A percentile compares a stretch with the other conserved stretches of the same genome.
These are phyloP conservation scores for Haplochromis burtoni DNA, from an alignment of 2,113 vertebrate genomes.

Conservation along the genomic window DNA sequence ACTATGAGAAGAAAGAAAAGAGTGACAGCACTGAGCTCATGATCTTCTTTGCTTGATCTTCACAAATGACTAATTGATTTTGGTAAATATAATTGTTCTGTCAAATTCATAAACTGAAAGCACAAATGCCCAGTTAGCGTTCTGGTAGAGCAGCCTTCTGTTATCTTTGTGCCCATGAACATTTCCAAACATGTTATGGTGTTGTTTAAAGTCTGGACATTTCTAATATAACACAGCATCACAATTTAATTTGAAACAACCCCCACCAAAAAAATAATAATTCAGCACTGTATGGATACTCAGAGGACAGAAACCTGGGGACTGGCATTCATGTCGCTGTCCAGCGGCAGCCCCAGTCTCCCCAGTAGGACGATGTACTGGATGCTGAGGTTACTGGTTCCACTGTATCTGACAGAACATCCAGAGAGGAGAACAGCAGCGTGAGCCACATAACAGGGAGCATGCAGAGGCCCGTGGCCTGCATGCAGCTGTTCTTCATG, in stretches of 20 bases:
- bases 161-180: not conserved
- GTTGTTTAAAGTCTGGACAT: not conserved
- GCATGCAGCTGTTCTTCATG: not conserved
- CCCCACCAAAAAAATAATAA: not conserved
- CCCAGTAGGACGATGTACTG: not conserved
- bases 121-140: not conserved
- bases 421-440: not conserved
- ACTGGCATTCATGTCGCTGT: not conserved
- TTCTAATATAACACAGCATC: not conserved
- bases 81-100: not conserved
- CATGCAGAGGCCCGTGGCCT: fast-evolving
- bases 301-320: not conserved
- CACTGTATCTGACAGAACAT: not conserved
- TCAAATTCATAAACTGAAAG: not conserved
- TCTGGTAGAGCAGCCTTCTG: not conserved
- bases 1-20: not conserved
- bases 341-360: not conserved
- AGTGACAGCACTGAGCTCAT: not conserved
- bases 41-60: not conserved
- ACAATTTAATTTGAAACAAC: not conserved
- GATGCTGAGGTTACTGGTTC: not conserved
- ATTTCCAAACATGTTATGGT: not conserved
- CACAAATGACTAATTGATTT: not conserved
- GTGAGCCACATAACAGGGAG: not conserved
- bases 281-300: not conserved